Conservation (phyloP, 1,140 invertebrate species). For the Dinothrombium tinctorium region DNA sequence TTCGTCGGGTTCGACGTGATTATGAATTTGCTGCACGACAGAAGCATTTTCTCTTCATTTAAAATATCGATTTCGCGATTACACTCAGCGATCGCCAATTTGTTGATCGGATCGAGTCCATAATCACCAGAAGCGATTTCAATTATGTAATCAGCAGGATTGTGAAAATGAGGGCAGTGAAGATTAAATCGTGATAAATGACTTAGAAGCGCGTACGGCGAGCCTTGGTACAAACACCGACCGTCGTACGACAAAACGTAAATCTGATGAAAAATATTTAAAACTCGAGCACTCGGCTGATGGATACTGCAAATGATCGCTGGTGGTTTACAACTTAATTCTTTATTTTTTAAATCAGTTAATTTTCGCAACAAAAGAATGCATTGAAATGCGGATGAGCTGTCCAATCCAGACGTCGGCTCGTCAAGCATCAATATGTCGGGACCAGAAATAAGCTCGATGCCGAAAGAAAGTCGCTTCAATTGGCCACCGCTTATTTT, state of each 20-base stretch:
- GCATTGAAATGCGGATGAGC: conserved; percentile 55
- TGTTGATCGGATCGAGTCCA: conserved; percentile 8
- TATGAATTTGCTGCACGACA: background rate
- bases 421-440: conserved; percentile 94
- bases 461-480: conserved; percentile 75
- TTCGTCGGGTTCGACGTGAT: background rate
- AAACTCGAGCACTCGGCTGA: conserved; percentile 78
- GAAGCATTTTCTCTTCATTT: conserved; percentile 1
- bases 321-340: conserved; percentile 2
- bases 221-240: conserved; percentile 71
- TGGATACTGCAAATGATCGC: conserved; percentile 82
- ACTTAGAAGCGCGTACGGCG: conserved; percentile 14
- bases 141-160: conserved; percentile 12
- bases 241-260: conserved; percentile 61
- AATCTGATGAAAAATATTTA: conserved; percentile 81
- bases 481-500: conserved; percentile 47
- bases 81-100: conserved; percentile 5
- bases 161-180: conserved; percentile 10
- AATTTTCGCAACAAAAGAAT: conserved; percentile 46
- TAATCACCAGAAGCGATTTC: conserved; percentile 12
- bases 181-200: conserved; percentile 5
- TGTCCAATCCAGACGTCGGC: conserved; percentile 62
- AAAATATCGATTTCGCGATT: background rate
- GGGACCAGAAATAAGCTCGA: conserved; percentile 84
- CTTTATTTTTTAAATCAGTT: conserved; percentile 25